Conservation (phyloP, 2,888 invertebrate genomes). For the Melanostoma scalare region DNA sequence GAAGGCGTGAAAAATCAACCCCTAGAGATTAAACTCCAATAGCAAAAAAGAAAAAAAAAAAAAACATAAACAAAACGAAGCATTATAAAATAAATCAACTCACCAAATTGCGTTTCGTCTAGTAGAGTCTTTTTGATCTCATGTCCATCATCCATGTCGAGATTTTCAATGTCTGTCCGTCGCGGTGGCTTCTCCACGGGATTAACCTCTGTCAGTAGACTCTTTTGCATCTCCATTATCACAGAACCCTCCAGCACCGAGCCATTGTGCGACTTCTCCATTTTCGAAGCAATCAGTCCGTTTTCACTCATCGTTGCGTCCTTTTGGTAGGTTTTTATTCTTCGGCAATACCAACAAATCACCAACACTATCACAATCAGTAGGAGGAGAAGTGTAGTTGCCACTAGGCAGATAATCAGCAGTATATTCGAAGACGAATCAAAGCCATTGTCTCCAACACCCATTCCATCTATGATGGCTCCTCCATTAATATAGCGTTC, state of each 20-base stretch:
- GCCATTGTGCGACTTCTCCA: constrained; percentile 85
- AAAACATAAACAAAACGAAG: not conserved
- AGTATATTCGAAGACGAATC: constrained; percentile 82
- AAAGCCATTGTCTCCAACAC: constrained; percentile 78
- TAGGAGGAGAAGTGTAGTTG: constrained; percentile 84
- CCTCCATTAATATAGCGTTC: constrained; percentile 76
- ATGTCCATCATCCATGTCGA: constrained; percentile 91
- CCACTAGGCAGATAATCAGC: constrained; percentile 82
- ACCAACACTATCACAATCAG: constrained; percentile 83
- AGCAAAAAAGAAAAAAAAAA: too few relatives aligned
- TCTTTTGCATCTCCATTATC: constrained; percentile 92
- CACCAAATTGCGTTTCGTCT: constrained; percentile 91
- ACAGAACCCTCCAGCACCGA: constrained; percentile 89
- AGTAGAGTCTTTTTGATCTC: constrained; percentile 91
- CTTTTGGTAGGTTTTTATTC: constrained; percentile 83
- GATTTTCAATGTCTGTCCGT: constrained; percentile 88
- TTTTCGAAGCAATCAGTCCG: constrained; percentile 80
- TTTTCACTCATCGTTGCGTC: constrained; percentile 81
- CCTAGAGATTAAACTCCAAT: not conserved
- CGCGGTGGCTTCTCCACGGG: constrained; percentile 92
- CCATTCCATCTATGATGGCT: constrained; percentile 78
- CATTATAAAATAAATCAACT: constrained; percentile 78
- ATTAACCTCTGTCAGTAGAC: constrained; percentile 91
- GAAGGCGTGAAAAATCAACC: not conserved
- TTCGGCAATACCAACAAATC: constrained; percentile 83